These are phyloP conservation scores for Atta texana DNA, from an alignment of 1,140 invertebrate species.

Conservation along the genomic window DNA sequence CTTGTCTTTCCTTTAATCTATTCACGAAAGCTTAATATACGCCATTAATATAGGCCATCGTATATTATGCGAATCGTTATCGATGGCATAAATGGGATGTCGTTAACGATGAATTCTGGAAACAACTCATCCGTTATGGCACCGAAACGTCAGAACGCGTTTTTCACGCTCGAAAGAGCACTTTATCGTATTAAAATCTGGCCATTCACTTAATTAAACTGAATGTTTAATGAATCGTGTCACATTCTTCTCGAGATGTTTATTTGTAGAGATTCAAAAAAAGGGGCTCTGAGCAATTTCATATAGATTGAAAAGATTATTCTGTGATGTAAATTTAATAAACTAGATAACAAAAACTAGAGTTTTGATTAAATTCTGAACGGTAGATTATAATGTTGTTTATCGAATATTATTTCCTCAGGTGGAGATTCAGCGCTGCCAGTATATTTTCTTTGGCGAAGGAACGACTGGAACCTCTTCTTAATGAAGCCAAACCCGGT, in stretches of 20 bases:
- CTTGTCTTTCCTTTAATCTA: slow-evolving; percentile 16
- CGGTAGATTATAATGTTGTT: not conserved
- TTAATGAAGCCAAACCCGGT: slow-evolving; percentile 85
- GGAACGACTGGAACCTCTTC: slow-evolving; percentile 85
- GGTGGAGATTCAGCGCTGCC: slow-evolving; percentile 87
- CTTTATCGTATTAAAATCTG: slow-evolving; percentile 36
- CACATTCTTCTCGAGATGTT: not conserved
- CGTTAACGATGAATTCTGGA: slow-evolving; percentile 26
- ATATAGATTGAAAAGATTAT: not conserved
- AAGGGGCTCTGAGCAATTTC: not conserved
- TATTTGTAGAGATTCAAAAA: not conserved
- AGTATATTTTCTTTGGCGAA: slow-evolving; percentile 86
- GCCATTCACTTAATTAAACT: slow-evolving; percentile 48
- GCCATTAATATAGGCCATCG: not conserved
- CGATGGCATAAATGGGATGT: slow-evolving; percentile 24
- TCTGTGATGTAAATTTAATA: slow-evolving; percentile 19
- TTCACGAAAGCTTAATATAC: not conserved
- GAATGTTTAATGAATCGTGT: slow-evolving; percentile 43
- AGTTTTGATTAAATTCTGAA: not conserved
- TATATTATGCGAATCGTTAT: slow-evolving; percentile 38
- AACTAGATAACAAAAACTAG: not conserved
- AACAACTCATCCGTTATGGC: not conserved
- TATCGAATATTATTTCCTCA: slow-evolving; percentile 71
- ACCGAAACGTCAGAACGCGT: slow-evolving; percentile 9
- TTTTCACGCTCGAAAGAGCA: not conserved